A percentile compares a stretch with the other conserved stretches of the same genome.
Evolutionary conservation across 2,113 vertebrate genomes (phyloP).

Genomic region (Drymodes brunneopygia): DNA sequence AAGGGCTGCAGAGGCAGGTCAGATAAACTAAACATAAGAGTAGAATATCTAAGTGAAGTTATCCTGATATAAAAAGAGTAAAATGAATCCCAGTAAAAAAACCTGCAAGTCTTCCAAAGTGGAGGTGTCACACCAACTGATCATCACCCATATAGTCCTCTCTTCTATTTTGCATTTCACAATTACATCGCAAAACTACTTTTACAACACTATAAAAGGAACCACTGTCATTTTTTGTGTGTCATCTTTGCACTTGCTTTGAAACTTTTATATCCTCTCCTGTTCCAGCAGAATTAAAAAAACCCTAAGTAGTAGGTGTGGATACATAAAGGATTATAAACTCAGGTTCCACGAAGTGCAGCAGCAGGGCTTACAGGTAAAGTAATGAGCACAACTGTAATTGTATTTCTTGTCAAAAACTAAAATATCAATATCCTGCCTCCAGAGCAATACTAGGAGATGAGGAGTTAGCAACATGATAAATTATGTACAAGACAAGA

Average conservation of each 20-base stretch:
- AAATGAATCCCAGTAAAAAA: neutral
- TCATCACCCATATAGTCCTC: neutral
- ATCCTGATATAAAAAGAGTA: neutral
- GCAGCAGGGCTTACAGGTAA: neutral
- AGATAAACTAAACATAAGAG: neutral
- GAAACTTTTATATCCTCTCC: neutral
- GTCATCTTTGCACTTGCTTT: neutral
- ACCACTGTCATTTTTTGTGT: neutral
- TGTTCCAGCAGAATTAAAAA: neutral
- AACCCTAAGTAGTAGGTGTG: neutral
- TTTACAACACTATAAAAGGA: neutral
- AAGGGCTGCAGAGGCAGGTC: neutral
- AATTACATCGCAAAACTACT: neutral
- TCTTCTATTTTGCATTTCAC: neutral
- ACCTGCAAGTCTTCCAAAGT: neutral
- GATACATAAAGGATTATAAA: neutral
- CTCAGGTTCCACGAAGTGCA: neutral
- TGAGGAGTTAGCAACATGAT: neutral
- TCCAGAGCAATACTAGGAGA: neutral
- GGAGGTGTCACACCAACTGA: neutral
- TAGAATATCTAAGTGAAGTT: neutral
- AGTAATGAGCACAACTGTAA: neutral
- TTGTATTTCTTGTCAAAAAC: neutral
- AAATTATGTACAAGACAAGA: rapidly evolving
- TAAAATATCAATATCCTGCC: neutral